These are phyloP conservation scores for Nipponia nippon DNA, from an alignment of 2,113 vertebrate species.

Conservation along the genomic window DNA sequence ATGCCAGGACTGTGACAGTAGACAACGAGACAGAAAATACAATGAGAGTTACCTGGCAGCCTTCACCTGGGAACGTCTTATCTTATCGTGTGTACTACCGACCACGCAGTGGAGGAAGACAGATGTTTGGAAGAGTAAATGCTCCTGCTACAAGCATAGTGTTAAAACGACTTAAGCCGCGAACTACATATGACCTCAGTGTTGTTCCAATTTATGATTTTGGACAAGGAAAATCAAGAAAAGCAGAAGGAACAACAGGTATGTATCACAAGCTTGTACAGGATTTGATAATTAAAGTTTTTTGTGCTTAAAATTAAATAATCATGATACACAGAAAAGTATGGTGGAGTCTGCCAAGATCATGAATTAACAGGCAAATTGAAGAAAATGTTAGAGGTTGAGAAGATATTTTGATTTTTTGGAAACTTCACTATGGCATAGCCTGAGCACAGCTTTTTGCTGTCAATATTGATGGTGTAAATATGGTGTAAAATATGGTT, in stretches of 20 bases:
- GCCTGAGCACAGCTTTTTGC: background rate
- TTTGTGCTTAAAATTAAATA: background rate
- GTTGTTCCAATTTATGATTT: constrained; percentile 88
- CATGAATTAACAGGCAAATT: background rate
- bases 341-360: background rate
- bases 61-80: constrained; percentile 83
- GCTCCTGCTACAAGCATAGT: constrained; percentile 74
- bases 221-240: constrained; percentile 91
- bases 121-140: constrained; percentile 78
- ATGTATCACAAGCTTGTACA: constrained; percentile 13
- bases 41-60: constrained; percentile 85
- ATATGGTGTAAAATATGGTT: background rate
- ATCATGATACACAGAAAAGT: background rate
- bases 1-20: constrained; percentile 76
- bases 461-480: background rate
- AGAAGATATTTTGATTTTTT: background rate
- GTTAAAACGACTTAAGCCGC: constrained; percentile 82
- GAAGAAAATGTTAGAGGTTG: background rate
- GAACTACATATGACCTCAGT: constrained; percentile 84
- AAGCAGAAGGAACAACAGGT: constrained; percentile 97
- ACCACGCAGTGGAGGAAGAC: constrained; percentile 75
- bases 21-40: constrained; percentile 86
- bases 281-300: background rate
- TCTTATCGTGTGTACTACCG: constrained; percentile 87
- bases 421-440: background rate